Conservation (phyloP, 2,888 invertebrate genomes). For the Philonicus albiceps region DNA sequence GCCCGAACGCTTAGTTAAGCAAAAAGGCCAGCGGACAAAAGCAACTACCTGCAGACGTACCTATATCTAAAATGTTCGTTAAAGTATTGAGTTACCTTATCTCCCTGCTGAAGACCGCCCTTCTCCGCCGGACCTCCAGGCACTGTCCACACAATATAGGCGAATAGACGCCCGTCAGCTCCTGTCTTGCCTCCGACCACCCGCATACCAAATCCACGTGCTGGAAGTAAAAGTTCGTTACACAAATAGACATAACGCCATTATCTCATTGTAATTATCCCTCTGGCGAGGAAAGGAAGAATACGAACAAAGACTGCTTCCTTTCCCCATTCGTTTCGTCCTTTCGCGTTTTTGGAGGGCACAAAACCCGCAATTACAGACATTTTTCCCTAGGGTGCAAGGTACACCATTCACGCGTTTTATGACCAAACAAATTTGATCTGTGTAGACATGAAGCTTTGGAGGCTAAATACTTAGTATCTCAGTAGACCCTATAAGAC, state of each 20-base stretch:
- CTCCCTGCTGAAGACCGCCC: constrained; percentile 86
- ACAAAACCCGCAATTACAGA: not conserved
- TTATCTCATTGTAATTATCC: constrained; percentile 32
- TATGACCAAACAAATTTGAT: not conserved
- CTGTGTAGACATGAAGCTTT: no score
- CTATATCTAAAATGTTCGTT: not conserved
- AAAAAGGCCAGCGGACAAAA: not conserved
- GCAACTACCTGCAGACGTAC: no score
- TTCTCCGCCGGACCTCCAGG: constrained; percentile 92
- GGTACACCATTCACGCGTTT: not conserved
- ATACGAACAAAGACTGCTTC: not conserved
- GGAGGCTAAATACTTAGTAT: not conserved
- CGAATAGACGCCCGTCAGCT: constrained; percentile 84
- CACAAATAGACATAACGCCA: constrained; percentile 31
- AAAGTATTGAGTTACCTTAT: constrained; percentile 70
- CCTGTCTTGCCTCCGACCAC: constrained; percentile 92
- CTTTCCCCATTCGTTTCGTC: not conserved
- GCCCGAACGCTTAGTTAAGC: not conserved
- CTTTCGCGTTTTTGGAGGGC: not conserved
- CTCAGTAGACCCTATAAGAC: not conserved
- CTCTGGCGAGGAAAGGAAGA: not conserved
- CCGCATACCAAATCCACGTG: constrained; percentile 92
- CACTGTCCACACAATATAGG: constrained; percentile 91
- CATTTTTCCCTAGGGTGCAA: not conserved
- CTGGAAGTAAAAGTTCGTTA: constrained; percentile 62